Evolutionary conservation across 2,113 vertebrate genomes (phyloP).

Genomic region (Myanophis thanlyinensis): DNA sequence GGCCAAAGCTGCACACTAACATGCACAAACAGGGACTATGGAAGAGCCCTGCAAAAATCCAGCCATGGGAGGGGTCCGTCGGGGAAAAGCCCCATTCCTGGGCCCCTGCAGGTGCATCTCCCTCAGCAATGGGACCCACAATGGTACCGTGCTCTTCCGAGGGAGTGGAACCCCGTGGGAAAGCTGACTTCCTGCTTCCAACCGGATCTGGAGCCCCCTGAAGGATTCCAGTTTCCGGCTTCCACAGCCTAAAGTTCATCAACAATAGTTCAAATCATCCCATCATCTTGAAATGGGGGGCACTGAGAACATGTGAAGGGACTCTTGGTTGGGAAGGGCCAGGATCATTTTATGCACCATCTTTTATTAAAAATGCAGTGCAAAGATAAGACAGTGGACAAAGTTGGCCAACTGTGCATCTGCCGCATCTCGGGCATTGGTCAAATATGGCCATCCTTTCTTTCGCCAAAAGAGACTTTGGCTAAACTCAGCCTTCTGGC

Average conservation of each 20-base stretch:
- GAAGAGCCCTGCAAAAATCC: neutral
- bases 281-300: too few species aligned
- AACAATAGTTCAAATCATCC: too few species aligned
- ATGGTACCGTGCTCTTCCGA: neutral
- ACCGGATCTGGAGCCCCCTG: too few species aligned
- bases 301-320: neutral
- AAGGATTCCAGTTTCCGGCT: neutral
- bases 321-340: neutral
- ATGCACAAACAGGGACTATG: neutral
- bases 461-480: neutral
- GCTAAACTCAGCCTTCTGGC: rapidly evolving
- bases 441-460: neutral
- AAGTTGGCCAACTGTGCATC: rapidly evolving
- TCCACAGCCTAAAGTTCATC: too few species aligned
- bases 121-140: neutral
- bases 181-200: neutral
- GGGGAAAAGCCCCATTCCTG: neutral
- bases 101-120: neutral
- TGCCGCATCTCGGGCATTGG: too few species aligned
- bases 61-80: neutral
- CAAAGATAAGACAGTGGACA: too few species aligned
- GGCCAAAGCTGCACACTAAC: neutral
- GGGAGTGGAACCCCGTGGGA: neutral
- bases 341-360: neutral
- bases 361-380: neutral